These are phyloP conservation scores for Heliconius ethilla DNA, from an alignment of 2,888 invertebrate species.

Conservation along the genomic window DNA sequence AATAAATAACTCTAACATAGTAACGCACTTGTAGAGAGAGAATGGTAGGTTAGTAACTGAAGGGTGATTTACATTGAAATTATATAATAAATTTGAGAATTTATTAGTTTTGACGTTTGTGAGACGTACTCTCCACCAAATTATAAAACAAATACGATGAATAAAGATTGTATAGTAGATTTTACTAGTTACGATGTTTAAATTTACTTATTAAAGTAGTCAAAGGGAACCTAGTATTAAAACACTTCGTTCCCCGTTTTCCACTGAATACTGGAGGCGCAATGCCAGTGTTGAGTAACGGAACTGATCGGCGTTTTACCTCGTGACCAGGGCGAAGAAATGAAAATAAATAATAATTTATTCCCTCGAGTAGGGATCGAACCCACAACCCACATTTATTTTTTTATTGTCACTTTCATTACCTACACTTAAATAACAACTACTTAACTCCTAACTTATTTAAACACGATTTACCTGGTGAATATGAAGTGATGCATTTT, in stretches of 20 bases:
- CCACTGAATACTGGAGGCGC: too few relatives aligned
- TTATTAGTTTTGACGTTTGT: background rate
- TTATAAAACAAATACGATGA: background rate
- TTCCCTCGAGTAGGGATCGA: too few relatives aligned
- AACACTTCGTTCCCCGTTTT: too few relatives aligned
- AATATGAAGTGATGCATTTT: constrained; percentile 8
- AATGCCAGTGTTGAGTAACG: too few relatives aligned
- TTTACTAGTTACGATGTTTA: background rate
- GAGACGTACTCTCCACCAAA: background rate
- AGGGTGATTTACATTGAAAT: constrained; percentile 25
- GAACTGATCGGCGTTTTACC: too few relatives aligned
- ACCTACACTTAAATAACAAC: background rate
- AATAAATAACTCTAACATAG: constrained; percentile 62
- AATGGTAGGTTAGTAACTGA: constrained; percentile 30
- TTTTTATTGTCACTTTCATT: background rate
- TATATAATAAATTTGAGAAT: background rate
- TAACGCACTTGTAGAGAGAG: constrained; percentile 34
- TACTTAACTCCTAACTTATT: background rate
- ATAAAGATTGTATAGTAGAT: background rate
- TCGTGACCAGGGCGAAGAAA: background rate
- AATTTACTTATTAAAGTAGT: too few relatives aligned
- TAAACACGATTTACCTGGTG: background rate
- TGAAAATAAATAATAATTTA: background rate
- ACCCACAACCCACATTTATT: background rate
- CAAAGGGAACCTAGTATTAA: too few relatives aligned